Evolutionary conservation across 2,888 invertebrate genomes (phyloP).

Genomic region (Epinotia ramella): DNA sequence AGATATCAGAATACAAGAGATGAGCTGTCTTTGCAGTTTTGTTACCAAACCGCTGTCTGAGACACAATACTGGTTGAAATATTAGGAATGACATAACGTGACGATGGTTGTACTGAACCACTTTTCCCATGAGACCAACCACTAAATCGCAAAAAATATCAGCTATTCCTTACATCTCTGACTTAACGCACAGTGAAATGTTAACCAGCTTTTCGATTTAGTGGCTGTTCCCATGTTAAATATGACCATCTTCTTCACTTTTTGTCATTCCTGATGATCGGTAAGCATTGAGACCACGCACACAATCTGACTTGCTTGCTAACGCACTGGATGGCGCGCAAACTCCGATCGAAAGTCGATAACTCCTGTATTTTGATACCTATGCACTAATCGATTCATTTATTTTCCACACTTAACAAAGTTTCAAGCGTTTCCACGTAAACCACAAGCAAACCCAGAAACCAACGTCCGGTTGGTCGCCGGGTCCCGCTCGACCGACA

Average conservation of each 20-base stretch:
- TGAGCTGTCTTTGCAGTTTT: background rate
- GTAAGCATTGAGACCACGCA: background rate
- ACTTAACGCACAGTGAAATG: too few species aligned
- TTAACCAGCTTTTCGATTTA: too few species aligned
- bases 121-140: too few species aligned
- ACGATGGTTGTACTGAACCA: too few species aligned
- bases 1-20: background rate
- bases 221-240: too few species aligned
- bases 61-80: too few species aligned
- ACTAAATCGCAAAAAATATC: too few species aligned
- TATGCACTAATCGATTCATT: background rate
- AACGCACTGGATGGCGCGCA: background rate
- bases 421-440: slow-evolving; percentile 54
- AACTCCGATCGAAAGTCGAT: too few species aligned
- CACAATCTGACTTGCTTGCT: background rate
- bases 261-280: too few species aligned
- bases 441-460: slow-evolving; percentile 25
- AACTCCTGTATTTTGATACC: background rate
- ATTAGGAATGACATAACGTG: too few species aligned
- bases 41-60: background rate
- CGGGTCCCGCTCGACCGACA: slow-evolving; percentile 9
- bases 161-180: too few species aligned
- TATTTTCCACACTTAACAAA: slow-evolving; percentile 50
- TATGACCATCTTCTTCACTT: too few species aligned
- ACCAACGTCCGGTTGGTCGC: slow-evolving; percentile 8